Evolutionary conservation across 2,797 vertebrate genomes (phyloP).

Genomic region (Lacerta agilis): DNA sequence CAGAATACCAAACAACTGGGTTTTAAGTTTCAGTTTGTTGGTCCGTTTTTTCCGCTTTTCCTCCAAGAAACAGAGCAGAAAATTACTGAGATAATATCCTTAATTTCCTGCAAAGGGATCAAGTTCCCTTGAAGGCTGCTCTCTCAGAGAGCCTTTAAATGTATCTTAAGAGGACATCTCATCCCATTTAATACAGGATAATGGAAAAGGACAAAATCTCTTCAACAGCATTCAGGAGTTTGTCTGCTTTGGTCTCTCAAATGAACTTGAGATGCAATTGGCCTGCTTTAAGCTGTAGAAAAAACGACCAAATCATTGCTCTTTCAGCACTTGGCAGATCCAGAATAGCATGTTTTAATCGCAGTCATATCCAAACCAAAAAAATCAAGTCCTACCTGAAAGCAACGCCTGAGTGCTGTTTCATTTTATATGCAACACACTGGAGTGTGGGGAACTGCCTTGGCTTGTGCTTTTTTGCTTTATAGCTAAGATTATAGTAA

Average conservation of each 20-base stretch:
- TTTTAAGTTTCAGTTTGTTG: slow-evolving; percentile 9
- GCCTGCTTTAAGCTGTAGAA: neutral
- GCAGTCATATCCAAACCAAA: neutral
- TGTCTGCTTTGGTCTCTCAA: neutral
- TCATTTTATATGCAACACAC: neutral
- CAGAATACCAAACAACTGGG: neutral
- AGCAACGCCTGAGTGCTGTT: neutral
- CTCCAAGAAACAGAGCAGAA: slow-evolving; percentile 44
- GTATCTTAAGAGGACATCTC: slow-evolving; percentile 26
- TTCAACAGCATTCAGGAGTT: neutral
- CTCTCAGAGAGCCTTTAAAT: neutral
- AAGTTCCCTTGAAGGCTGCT: slow-evolving; percentile 25
- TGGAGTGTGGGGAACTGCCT: too few species aligned
- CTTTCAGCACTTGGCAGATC: neutral
- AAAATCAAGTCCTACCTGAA: neutral
- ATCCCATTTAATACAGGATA: neutral
- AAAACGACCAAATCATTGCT: neutral
- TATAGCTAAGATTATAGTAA: too few species aligned
- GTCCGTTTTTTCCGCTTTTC: neutral
- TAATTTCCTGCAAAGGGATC: slow-evolving; percentile 50
- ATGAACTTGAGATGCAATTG: neutral
- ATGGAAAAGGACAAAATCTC: neutral
- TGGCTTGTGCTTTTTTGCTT: too few species aligned
- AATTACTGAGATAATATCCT: slow-evolving; percentile 48
- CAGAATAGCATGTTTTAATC: fast-evolving